A percentile compares a stretch with the other conserved stretches of the same genome.
Conservation (phyloP, 2,797 vertebrate species). For the Ctenopoma kingsleyae region DNA sequence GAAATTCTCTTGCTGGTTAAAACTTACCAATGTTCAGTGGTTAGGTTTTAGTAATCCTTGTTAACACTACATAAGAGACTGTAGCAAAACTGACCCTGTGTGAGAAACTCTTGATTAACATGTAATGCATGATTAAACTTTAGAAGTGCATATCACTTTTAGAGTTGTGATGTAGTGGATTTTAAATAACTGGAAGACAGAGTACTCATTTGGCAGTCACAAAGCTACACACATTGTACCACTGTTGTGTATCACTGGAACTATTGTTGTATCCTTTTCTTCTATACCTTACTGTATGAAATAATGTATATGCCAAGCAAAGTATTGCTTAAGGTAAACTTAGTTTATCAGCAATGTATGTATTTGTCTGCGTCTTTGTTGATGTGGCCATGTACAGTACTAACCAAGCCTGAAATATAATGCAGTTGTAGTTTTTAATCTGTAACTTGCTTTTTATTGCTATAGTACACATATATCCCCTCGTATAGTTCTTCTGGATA, state of each 20-base stretch:
- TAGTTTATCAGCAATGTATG: neutral
- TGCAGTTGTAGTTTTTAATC: too few relatives aligned
- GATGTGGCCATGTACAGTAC: neutral
- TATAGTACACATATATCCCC: too few relatives aligned
- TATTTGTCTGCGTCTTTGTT: neutral
- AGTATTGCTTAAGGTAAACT: neutral
- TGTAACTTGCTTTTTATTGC: too few relatives aligned
- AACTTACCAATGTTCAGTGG: neutral
- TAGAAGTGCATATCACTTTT: neutral
- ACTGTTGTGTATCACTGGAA: too few relatives aligned
- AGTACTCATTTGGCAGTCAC: too few relatives aligned
- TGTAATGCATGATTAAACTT: neutral
- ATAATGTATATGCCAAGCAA: neutral
- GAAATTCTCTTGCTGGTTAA: slow-evolving; percentile 14
- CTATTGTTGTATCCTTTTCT: neutral
- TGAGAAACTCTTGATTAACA: neutral
- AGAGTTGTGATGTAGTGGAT: too few relatives aligned
- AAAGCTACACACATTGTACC: too few relatives aligned
- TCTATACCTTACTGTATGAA: neutral
- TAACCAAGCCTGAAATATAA: neutral
- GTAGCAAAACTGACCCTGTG: neutral
- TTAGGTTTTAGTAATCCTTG: neutral
- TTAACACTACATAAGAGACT: neutral
- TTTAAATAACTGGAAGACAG: too few relatives aligned
- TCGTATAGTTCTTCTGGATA: neutral